Conservation (phyloP, 2,888 invertebrate species). For the Andrena minutula region DNA sequence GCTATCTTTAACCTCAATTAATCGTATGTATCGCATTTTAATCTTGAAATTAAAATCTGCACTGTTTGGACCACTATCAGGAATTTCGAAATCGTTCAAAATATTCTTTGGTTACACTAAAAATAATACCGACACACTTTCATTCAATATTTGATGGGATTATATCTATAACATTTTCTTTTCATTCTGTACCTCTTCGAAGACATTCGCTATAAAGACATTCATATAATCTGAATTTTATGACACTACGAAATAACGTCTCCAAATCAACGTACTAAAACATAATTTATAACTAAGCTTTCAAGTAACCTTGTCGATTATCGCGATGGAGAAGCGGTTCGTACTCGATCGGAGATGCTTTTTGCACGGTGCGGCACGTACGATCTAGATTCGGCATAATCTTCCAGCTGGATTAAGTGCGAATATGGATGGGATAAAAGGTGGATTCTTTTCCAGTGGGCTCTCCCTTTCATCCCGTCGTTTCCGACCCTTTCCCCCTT, state of each 20-base stretch:
- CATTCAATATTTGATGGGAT: too few species aligned
- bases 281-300: background rate
- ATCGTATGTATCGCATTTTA: too few species aligned
- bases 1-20: too few species aligned
- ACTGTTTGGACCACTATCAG: too few species aligned
- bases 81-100: too few species aligned
- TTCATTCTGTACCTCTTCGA: too few species aligned
- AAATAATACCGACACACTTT: too few species aligned
- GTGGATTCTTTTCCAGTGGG: conserved; percentile 42
- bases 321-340: background rate
- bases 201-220: too few species aligned
- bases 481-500: conserved; percentile 38
- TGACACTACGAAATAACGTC: background rate
- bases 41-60: too few species aligned
- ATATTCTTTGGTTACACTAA: too few species aligned
- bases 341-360: background rate
- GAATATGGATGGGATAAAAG: conserved; percentile 41
- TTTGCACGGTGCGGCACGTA: background rate
- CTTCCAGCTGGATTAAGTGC: conserved; percentile 48
- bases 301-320: background rate
- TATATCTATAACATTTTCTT: too few species aligned
- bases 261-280: background rate
- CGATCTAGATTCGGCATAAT: conserved; percentile 47
- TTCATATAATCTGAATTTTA: background rate
- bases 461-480: conserved; percentile 55